Conservation (phyloP, 2,888 invertebrate species). For the Hipparchia semele region DNA sequence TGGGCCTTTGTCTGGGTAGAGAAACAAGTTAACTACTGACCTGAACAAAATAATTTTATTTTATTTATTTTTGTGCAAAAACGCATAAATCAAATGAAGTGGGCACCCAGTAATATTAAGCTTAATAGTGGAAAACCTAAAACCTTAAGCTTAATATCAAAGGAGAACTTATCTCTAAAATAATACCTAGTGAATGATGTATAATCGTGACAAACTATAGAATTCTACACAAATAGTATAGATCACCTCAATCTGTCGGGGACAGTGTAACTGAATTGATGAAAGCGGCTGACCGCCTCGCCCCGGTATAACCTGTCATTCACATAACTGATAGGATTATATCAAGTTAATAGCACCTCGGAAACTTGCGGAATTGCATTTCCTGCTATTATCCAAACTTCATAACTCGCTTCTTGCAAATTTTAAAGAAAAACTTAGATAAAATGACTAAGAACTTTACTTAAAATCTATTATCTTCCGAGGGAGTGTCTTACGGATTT, state of each 20-base stretch:
- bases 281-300: constrained; percentile 64
- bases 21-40: no score
- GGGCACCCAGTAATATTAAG: no score
- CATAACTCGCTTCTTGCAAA: not conserved
- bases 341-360: constrained; percentile 61
- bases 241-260: constrained; percentile 66
- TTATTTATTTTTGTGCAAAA: no score
- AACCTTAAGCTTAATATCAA: no score
- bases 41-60: no score
- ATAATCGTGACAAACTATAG: not conserved
- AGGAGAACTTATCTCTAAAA: no score
- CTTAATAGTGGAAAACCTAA: no score
- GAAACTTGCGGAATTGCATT: constrained; percentile 48
- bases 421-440: not conserved
- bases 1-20: no score
- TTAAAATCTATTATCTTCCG: not conserved
- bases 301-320: constrained; percentile 77
- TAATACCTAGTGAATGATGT: not conserved
- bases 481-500: not conserved
- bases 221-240: not conserved
- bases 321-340: constrained; percentile 65
- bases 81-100: no score
- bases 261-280: constrained; percentile 76
- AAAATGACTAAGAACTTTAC: not conserved
- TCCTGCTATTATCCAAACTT: constrained; percentile 1